Evolutionary conservation across 2,113 vertebrate species (phyloP).

Genomic region (Acrocephalus kingi): DNA sequence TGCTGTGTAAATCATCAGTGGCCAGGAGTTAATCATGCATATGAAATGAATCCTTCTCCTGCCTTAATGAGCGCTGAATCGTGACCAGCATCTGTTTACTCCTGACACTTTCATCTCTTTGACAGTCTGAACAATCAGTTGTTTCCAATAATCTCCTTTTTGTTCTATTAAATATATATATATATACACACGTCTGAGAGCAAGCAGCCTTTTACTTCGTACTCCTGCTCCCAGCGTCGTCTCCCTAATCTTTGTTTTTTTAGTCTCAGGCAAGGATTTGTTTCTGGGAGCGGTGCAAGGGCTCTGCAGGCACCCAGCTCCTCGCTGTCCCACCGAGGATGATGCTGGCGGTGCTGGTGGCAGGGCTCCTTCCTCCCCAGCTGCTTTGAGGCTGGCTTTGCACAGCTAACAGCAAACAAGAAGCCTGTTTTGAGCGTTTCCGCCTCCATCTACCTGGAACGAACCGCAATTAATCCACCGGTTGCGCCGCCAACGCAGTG

Average conservation of each 20-base stretch:
- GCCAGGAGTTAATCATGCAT: slow-evolving; percentile 75
- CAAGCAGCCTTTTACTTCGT: neutral
- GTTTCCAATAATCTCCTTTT: slow-evolving; percentile 57
- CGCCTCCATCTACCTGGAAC: slow-evolving; percentile 11
- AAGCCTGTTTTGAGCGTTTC: neutral
- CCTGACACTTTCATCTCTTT: slow-evolving; percentile 56
- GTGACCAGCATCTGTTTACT: slow-evolving; percentile 72
- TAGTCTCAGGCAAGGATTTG: neutral
- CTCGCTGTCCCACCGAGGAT: fast-evolving
- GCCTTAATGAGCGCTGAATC: slow-evolving; percentile 73
- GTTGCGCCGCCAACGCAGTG: neutral
- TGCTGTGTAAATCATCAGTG: slow-evolving; percentile 70
- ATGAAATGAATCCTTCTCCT: slow-evolving; percentile 71
- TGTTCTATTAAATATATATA: neutral
- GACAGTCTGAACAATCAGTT: slow-evolving; percentile 68
- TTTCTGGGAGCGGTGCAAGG: fast-evolving
- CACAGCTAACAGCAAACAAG: neutral
- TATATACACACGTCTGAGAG: neutral
- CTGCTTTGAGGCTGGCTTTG: neutral
- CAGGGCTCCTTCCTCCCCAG: neutral
- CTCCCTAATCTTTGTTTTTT: neutral
- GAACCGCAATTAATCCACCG: neutral
- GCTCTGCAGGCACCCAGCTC: neutral
- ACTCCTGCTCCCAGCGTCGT: fast-evolving
- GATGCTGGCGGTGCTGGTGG: neutral